Base-by-base conservation (phyloP, 1,140 invertebrate genomes). In the Ylistrum balloti region DNA sequence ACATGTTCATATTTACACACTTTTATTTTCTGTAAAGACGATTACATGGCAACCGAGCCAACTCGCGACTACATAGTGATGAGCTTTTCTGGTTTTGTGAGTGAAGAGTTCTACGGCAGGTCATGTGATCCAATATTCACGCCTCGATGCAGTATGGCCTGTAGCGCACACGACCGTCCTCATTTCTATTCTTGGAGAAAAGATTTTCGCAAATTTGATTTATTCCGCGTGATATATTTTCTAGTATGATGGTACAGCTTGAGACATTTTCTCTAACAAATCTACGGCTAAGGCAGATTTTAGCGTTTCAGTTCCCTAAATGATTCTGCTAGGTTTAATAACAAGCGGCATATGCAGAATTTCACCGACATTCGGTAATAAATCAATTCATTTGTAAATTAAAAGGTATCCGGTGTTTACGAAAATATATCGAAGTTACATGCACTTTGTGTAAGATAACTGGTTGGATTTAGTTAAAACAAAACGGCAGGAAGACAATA, bases 171-270 rank as follows among this genome's bases (percentile, higher is more conserved):
- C 2, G 56, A n/a, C 22, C n/a, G 22, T 74, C 56, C 56, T 74
- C 56, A 74, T 74, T 74, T 74, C 56, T 74, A 74, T 74, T 74
- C 56, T 74, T 74, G 56, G 56, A n/a, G 56, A 74, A 74, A 74
- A 74, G 56, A 74, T 74, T 74, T 74, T 74, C n/a, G 56, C 22
- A 74, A 74, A 74, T 74, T 74, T 74, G 56, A 74, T 74, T 74
- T 28, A 28, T 74, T 74, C 56, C 56, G 56, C 56, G 56, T 74
- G 56, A 74, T 74, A 74, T 28, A 1, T 28, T 28, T 28, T 28
- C 22, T n/a, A 74, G 56, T 74, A 74, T 74, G 56, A 74, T 74
- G 56, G 56, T 74, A 74, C 3, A 74, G 56, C 56, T 9, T 7
- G n/a, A n/a, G 22, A 28, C 56, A 74, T 74, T 74, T 45, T n/a